Evolutionary conservation across 2,888 invertebrate genomes (phyloP), one percentile per base, ranked within the genome.

Genomic region (Saturnia japonica): DNA sequence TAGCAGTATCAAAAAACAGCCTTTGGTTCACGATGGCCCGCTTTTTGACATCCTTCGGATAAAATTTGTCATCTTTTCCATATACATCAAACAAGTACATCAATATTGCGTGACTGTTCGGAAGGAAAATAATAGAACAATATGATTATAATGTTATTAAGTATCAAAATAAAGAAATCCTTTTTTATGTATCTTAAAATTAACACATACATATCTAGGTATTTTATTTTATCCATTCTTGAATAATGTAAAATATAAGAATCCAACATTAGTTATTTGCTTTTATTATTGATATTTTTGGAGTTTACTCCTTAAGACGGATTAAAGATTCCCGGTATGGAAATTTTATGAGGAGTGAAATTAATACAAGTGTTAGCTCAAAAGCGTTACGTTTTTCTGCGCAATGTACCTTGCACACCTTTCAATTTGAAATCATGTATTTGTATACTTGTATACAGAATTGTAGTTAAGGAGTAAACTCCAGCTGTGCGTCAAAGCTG

Each of bases 1-100:
- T 83, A 8, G 91, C 89, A 9, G 86, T 85, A 70, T 95, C 93
- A 75, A 95, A 95, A 78, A 94, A 91, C 28, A 95, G 80, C 75
- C 91, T 89, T 75, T 95, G 95, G 80, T 96, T 69, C 9, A 73
- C 68, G 16, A 69, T 25, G 19, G 69, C 43, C 28, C 71, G 69
- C 7, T 34, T 42, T 62, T 73, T 68, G 34, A 45, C 42, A 64
- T 95, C 94, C 73, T 89, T 91, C 0, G 95, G 95, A 77, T 95
- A 95, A 25, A 95, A 80, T 2, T 84, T 75, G 71, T 94, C 91
- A 73, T 91, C 83, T 73, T 90, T 87, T 1, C 86, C 93, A 75
- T 94, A 95, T 75, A 91, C 92, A 60, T 86, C 86, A 0, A 86
- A 88, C 68, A 95, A 79, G 78, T 92, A 93, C 57, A 82, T 75